Evolutionary conservation across 2,888 invertebrate genomes (phyloP), one percentile per base, ranked within the genome.

Genomic region (Brassicogethes aeneus): DNA sequence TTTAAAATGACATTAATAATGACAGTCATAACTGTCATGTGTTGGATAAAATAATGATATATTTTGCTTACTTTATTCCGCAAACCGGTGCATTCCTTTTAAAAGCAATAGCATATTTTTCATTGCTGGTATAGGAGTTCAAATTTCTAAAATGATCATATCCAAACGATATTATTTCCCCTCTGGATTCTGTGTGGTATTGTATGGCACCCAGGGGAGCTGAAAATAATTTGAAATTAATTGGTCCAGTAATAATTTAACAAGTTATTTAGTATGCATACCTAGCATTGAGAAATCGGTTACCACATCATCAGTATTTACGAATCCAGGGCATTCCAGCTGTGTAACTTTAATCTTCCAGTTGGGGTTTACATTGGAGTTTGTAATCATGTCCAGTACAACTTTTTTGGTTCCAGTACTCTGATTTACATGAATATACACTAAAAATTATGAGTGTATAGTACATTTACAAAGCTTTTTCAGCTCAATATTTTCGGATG

Each of bases 141-240:
- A 17, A 10, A 3, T 12, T 10, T 8, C 14, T 16, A 16, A n/a
- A 5, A 5, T 5, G 7, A 13, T 37, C 52, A 34, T 73, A 81
- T 55, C 81, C 82, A 49, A 83, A 82, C 0, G 74, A 76, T 44
- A 74, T 75, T 45, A 83, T 71, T 3, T 59, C 55, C 0, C 80
- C 81, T 0, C 65, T 56, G 1, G 71, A 59, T 36, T 77, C 76
- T 0, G 77, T 77, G 56, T 71, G 80, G 65, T 76, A 83, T 52
- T 83, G 83, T 13, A 80, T 69, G 37, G 82, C 82, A 31, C 82
- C 82, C 1, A 72, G 69, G 0, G 83, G 83, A 1, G 83, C 79
- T 69, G 47, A 36, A 57, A 54, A 12, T 8, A n/a, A n/a, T n/a
- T n/a, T n/a, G n/a, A n/a, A n/a, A n/a, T n/a, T n/a, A n/a, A n/a